These are phyloP conservation scores for Gallirallus australis DNA, from an alignment of 2,797 vertebrate species.

Conservation along the genomic window DNA sequence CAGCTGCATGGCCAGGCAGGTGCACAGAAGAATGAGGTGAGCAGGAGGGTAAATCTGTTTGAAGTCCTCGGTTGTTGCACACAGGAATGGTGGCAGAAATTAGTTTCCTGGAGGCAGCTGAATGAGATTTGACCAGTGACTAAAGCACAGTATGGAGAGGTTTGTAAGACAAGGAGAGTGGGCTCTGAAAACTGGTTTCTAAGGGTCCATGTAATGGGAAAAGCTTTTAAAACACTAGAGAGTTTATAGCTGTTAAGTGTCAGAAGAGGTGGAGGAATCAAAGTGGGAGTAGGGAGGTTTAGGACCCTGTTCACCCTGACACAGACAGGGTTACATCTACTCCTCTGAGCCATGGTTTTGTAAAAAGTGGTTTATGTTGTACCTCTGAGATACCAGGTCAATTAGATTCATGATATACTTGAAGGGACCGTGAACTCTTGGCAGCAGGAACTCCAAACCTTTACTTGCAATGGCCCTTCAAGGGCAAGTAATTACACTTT, in stretches of 20 bases:
- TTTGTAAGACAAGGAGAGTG: no score
- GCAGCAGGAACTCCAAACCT: not conserved
- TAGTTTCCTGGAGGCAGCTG: not conserved
- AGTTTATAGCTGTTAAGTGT: not conserved
- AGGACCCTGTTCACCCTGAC: accelerated
- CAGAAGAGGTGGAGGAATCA: not conserved
- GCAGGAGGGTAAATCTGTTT: not conserved
- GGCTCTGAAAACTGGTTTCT: no score
- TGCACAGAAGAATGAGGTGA: not conserved
- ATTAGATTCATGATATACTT: constrained; percentile 6
- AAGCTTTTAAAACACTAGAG: not conserved
- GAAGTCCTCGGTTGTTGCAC: not conserved
- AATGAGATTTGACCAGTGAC: no score
- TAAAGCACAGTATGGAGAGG: no score
- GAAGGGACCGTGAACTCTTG: not conserved
- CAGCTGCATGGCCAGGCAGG: not conserved
- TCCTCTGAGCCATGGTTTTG: not conserved
- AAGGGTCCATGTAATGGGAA: not conserved
- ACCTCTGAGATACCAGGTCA: not conserved
- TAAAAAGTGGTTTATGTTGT: not conserved
- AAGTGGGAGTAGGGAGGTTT: not conserved
- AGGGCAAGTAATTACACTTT: constrained; percentile 27
- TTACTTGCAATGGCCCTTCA: not conserved
- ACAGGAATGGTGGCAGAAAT: not conserved
- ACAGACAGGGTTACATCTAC: not conserved